These are phyloP conservation scores for Malurus melanocephalus DNA, from an alignment of 2,113 vertebrate genomes.

Conservation along the genomic window DNA sequence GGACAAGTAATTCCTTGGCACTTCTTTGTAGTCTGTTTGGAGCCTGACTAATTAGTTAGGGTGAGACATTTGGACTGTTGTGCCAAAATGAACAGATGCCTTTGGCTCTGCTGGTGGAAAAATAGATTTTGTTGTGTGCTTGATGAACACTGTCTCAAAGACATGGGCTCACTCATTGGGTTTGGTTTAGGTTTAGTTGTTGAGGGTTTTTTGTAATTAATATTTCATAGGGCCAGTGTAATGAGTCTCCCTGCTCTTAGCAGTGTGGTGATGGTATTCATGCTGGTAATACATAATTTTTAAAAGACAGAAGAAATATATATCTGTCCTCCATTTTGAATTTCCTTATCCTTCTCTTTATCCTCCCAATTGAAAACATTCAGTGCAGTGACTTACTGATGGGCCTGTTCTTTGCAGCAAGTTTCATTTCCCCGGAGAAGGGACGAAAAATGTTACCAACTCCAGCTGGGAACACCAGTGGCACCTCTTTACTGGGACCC, in stretches of 20 bases:
- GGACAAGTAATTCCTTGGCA: neutral
- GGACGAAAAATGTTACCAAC: constrained; percentile 83
- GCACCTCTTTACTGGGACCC: constrained; percentile 88
- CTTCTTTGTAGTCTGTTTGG: neutral
- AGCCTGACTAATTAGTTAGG: constrained; percentile 19
- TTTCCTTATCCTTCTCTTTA: neutral
- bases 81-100: neutral
- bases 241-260: neutral
- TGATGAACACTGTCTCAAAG: neutral
- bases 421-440: constrained; percentile 95
- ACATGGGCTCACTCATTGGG: neutral
- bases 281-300: neutral
- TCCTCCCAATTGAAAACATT: neutral
- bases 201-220: neutral
- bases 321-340: neutral
- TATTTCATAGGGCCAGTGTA: neutral
- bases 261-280: neutral
- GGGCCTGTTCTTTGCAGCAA: constrained; percentile 74
- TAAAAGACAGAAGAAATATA: neutral
- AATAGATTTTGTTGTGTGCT: neutral
- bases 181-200: neutral
- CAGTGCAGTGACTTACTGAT: neutral
- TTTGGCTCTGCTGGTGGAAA: neutral
- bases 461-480: constrained; percentile 79
- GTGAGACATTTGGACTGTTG: neutral